Evolutionary conservation across 53 echinoderm and acorn worm genomes (phyloP), one percentile per base, ranked within the genome.

Genomic region (Holothuria scabra): DNA sequence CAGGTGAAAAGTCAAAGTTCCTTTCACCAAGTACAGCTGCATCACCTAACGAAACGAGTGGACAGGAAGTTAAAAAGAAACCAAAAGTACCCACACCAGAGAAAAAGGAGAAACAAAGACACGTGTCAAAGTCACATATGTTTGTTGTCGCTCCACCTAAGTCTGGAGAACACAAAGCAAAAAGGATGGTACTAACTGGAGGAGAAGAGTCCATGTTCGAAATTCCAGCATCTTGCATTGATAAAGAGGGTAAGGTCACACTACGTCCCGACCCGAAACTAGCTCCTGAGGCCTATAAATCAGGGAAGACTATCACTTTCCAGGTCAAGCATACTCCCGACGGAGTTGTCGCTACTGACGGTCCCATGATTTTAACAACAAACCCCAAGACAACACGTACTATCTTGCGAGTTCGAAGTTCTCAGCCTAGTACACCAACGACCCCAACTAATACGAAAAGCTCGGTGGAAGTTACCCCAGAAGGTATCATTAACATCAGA

Each of bases 261-360:
- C 67, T 89, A 60, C 84, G 85, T 20, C 89, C 89, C 12, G 89
- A 89, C 63, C 89, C 89, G 21, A 89, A 89, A 64, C 62, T 89
- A 38, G 89, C 89, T 44, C 89, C 89, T 19, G 89, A 89, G 41
- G 89, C 89, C 9, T 89, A 68, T 71, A 89, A 85, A 67, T 67
- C 84, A 44, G 89, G 89, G 58, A 89, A 89, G 41, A 92, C 86
- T 20, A 92, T 95, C 68, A 95, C 92, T 32, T 95, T 95, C 76
- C 90, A 89, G 34, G 95, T 95, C 0, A 70, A 86, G 20, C 86
- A 90, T 7, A 78, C 87, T 9, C 62, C 71, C 20, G 88, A 71
- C 38, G 79, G 87, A 34, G 60, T 82, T 11, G 81, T 87, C 7
- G 87, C 75, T 3, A 68, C 86, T 29, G 90, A 86, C 34, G 95